Percentiles rank a stretch among this genome's conserved stretches.
Evolutionary conservation across 2,888 invertebrate genomes (phyloP).

Genomic region (Halictus ligatus): DNA sequence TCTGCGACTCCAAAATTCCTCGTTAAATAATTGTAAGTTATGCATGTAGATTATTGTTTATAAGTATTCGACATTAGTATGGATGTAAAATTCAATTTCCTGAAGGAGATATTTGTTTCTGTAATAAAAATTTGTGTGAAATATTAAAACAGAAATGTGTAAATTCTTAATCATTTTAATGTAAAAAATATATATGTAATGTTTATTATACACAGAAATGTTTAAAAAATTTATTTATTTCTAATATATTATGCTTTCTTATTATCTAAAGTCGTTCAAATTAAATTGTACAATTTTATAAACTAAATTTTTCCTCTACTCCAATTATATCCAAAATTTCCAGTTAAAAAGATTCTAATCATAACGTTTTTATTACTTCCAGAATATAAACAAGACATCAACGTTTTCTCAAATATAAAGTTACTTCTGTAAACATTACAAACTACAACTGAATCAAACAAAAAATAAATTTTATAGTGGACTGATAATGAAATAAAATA

Average conservation of each 20-base stretch:
- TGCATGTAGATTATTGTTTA: conserved; percentile 41
- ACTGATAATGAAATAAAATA: neutral
- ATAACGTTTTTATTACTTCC: neutral
- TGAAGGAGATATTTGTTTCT: conserved; percentile 71
- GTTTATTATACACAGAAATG: neutral
- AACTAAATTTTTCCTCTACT: no score
- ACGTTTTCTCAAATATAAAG: neutral
- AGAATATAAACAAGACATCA: neutral
- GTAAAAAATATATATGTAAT: neutral
- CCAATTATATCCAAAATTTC: neutral
- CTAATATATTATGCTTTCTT: neutral
- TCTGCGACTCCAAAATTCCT: neutral
- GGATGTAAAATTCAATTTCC: conserved; percentile 68
- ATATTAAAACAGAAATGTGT: neutral
- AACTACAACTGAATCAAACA: neutral
- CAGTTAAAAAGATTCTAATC: no score
- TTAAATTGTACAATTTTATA: no score
- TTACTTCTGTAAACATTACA: neutral
- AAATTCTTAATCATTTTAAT: neutral
- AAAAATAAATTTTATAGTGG: neutral
- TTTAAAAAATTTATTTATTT: neutral
- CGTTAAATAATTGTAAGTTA: conserved; percentile 8
- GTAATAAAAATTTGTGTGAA: conserved; percentile 55
- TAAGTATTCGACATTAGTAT: conserved; percentile 29
- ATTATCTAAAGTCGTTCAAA: neutral